Evolutionary conservation across 1,140 invertebrate genomes (phyloP).

Genomic region (Leptinotarsa texana): DNA sequence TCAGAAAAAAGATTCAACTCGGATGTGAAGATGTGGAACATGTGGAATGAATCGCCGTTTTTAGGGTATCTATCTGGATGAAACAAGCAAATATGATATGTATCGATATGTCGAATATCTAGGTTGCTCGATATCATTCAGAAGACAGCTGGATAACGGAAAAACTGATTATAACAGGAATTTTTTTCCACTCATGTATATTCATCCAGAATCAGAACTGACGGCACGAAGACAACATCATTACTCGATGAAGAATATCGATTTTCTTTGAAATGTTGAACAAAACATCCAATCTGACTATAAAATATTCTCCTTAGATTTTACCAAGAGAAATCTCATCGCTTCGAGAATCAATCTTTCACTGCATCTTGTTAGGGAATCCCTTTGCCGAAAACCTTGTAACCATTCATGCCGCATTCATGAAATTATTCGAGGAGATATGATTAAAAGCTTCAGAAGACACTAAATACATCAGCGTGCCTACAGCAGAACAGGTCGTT

Average conservation of each 20-base stretch:
- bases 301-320: neutral
- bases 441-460: slow-evolving; percentile 52
- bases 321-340: neutral
- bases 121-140: too few relatives aligned
- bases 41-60: too few relatives aligned
- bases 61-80: too few relatives aligned
- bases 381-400: slow-evolving; percentile 38
- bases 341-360: slow-evolving; percentile 34
- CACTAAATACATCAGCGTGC: slow-evolving; percentile 47
- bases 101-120: too few relatives aligned
- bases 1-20: too few relatives aligned
- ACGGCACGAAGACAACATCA: too few relatives aligned
- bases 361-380: slow-evolving; percentile 42
- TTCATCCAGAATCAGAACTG: too few relatives aligned
- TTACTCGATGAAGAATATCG: neutral
- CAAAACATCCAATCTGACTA: neutral
- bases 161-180: too few relatives aligned
- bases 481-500: slow-evolving; percentile 41
- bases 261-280: neutral
- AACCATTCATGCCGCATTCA: slow-evolving; percentile 43
- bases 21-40: too few relatives aligned
- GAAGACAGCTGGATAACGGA: too few relatives aligned
- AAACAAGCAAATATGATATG: too few relatives aligned
- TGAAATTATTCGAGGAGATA: slow-evolving; percentile 48
- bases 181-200: too few relatives aligned